Evolutionary conservation across 1,140 invertebrate species (phyloP).

Genomic region (Neodiprion pinetum): DNA sequence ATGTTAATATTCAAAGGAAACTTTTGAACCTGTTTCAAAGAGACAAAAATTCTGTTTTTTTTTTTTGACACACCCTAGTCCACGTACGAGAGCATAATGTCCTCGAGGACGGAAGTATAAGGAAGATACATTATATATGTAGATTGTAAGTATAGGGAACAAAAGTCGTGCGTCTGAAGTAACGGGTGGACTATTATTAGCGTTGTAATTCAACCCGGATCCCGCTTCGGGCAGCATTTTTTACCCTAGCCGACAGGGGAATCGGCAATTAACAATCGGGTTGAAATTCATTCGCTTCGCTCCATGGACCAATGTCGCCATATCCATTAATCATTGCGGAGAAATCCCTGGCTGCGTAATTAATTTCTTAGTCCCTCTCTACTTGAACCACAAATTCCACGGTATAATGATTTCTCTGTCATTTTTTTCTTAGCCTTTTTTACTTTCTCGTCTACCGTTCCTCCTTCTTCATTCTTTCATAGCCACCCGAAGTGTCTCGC

Average conservation of each 20-base stretch:
- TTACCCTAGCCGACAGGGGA: background rate
- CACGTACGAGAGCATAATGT: too few relatives aligned
- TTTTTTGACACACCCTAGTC: too few relatives aligned
- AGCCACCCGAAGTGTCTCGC: too few relatives aligned
- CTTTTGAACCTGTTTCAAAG: too few relatives aligned
- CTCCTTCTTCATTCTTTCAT: too few relatives aligned
- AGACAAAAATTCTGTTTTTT: too few relatives aligned
- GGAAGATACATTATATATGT: background rate
- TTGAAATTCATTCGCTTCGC: background rate
- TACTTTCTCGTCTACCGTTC: too few relatives aligned
- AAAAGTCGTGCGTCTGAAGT: background rate
- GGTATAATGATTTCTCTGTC: too few relatives aligned
- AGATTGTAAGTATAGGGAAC: background rate
- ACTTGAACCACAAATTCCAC: background rate
- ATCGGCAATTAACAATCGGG: background rate
- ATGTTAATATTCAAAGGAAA: too few relatives aligned
- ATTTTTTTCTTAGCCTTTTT: too few relatives aligned
- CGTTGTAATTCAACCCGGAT: slow-evolving; percentile 1
- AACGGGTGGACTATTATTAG: background rate
- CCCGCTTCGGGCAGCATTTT: background rate
- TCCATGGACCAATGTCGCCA: background rate
- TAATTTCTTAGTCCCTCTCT: background rate
- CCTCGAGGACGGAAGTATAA: too few relatives aligned
- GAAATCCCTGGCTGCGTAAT: background rate
- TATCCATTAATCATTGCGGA: too few relatives aligned